Evolutionary conservation across 2,113 vertebrate species (phyloP), one percentile per base, ranked within the genome.

Genomic region (Micronycteris hirsuta): DNA sequence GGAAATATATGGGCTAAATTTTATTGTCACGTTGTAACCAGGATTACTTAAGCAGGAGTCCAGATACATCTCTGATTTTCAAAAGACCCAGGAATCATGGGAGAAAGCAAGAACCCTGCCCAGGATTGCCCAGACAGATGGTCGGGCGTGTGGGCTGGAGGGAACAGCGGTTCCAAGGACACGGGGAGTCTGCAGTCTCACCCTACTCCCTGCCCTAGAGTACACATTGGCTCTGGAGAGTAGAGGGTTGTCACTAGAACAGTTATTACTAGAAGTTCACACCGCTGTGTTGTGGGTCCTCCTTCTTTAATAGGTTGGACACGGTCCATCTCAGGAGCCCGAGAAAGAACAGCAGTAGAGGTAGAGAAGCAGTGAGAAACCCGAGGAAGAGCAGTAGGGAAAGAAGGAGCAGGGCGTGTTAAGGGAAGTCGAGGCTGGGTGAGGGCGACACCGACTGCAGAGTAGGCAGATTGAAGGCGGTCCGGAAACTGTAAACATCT

Each of bases 391-490:
- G 31, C 2, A 7, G 13, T 11, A 10, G n/a, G 65, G 61, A 49
- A n/a, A 61, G 71, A 43, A 54, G 65, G 28, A 41, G 24, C 63
- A 52, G 38, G 28, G 2, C 54, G 2, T 4, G 47, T 2, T 16
- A 2, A 49, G 24, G 71, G 36, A 41, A n/a, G 5, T 20, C 12
- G 49, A 54, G 17, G 36, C 41, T 20, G 49, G 63, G 13, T 0
- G 1, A 65, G 63, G 68, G 15, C 10, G 11, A 61, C 26, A 2
- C 31, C 8, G 17, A 15, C 68, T 36, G 8, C 1, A 1, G 13
- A 33, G 4, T 19, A 28, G n/a, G 70, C 45, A 4, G n/a, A 43
- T 26, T 2, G 1, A 41, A 49, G 31, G 49, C 17, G 0, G 12
- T 19, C 68, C 38, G 38, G 41, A 56, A 67, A 33, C 20, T 36